Conservation (phyloP, 1,140 invertebrate species). For the Bombus ignitus region DNA sequence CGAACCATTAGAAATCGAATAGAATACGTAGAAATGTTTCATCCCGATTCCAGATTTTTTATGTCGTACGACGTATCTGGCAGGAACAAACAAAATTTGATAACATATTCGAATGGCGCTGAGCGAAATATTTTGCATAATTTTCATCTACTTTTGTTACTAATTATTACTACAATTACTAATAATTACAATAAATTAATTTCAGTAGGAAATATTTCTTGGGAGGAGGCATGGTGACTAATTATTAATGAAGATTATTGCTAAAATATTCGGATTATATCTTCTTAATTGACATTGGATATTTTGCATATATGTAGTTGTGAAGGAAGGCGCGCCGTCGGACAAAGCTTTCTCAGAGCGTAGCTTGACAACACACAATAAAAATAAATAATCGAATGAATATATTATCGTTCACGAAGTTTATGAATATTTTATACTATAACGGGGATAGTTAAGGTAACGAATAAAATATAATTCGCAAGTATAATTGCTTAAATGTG, state of each 20-base stretch:
- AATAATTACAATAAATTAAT: neutral
- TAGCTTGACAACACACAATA: no score
- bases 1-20: no score
- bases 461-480: neutral
- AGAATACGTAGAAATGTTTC: no score
- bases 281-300: neutral
- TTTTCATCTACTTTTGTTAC: no score
- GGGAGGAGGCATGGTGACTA: neutral
- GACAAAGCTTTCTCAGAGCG: neutral
- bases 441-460: neutral
- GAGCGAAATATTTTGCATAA: neutral
- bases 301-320: neutral
- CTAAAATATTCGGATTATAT: neutral
- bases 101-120: neutral
- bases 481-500: neutral
- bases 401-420: neutral
- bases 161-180: no score
- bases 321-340: neutral
- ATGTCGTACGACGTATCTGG: no score
- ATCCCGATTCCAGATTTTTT: neutral
- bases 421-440: neutral
- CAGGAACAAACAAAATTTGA: neutral
- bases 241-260: no score
- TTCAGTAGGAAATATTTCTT: neutral
- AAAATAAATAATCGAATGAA: constrained; percentile 14